Base-by-base conservation (phyloP, 2,888 invertebrate genomes). In the Plebejus argus region DNA sequence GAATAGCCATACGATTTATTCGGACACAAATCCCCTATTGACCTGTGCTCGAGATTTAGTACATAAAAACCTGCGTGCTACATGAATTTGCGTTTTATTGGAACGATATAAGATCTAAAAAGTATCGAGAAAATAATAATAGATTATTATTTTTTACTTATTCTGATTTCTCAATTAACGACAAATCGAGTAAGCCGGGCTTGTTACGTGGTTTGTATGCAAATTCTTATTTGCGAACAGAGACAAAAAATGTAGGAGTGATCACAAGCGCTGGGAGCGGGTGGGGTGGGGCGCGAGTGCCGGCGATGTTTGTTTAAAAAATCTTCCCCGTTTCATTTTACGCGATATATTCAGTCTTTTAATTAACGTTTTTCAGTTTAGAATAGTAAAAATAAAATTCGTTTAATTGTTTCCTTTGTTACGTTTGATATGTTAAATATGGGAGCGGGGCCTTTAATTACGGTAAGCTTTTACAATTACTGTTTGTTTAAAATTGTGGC, bases 181-280 rank as follows among this genome's bases (percentile, higher is more conserved):
- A 77, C 53, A 35, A 77, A 77, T 71, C 72, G 72, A 61, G 71
- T 77, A 72, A 77, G 61, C 56, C 15, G 20, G 72, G 72, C 45
- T 77, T 39, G 61, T 77, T 72, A 72, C 56, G 77, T 77, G 72
- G 71, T 89, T 87, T 87, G 83, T 85, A 89, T 89, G 88, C 85
- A 85, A 88, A 89, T 88, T 85, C 84, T 85, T 82, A 82, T 82
- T 83, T 80, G 81, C 81, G 81, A 79, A 80, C 53, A 53, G 82
- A 81, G 82, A 81, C 82, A 81, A 82, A 83, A 83, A 83, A 82
- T 81, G 58, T 58, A 78, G 56, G 35, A 18, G 56, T 77, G 71
- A 77, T 77, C 76, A 78, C 78, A 80, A 79, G 76, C 78, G 78
- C 78, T 70, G 76, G 76, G 78, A 66, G 77, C 53, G 70, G 78